A percentile compares a stretch with the other conserved stretches of the same genome.
Evolutionary conservation across 2,888 invertebrate species (phyloP).

Genomic region (Steinernema carpocapsae): DNA sequence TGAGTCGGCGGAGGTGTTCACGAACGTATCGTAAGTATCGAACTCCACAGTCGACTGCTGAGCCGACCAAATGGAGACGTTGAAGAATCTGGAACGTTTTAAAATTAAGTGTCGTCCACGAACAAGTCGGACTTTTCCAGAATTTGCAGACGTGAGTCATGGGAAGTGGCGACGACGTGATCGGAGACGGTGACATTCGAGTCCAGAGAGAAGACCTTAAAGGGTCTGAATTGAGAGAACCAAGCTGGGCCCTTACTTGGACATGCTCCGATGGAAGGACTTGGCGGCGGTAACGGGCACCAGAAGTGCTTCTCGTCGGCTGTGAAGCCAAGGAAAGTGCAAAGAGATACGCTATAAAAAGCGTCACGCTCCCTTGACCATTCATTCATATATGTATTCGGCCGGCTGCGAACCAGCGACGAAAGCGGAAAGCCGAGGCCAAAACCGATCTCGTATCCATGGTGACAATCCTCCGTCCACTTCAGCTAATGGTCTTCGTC

Average conservation of each 20-base stretch:
- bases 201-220: conserved; percentile 46
- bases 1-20: conserved; percentile 1
- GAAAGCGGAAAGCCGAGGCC: not conserved
- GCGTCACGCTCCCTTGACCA: not conserved
- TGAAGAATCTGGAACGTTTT: not conserved
- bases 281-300: conserved; percentile 1
- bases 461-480: not conserved
- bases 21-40: not conserved
- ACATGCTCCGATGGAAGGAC: conserved; percentile 9
- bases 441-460: not conserved
- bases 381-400: not conserved
- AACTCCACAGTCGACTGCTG: not conserved
- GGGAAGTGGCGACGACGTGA: conserved; percentile 41
- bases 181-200: conserved; percentile 47
- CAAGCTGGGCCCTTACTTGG: not conserved
- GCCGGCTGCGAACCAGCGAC: not conserved
- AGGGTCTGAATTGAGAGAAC: not conserved
- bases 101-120: not conserved
- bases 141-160: conserved; percentile 42
- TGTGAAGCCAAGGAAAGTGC: not conserved
- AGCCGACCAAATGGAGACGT: not conserved
- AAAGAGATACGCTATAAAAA: not conserved
- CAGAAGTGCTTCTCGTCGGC: not conserved
- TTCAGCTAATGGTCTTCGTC: not conserved
- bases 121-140: conserved; percentile 29